Evolutionary conservation across 2,888 invertebrate species (phyloP).

Genomic region (Dryobotodes eremita): DNA sequence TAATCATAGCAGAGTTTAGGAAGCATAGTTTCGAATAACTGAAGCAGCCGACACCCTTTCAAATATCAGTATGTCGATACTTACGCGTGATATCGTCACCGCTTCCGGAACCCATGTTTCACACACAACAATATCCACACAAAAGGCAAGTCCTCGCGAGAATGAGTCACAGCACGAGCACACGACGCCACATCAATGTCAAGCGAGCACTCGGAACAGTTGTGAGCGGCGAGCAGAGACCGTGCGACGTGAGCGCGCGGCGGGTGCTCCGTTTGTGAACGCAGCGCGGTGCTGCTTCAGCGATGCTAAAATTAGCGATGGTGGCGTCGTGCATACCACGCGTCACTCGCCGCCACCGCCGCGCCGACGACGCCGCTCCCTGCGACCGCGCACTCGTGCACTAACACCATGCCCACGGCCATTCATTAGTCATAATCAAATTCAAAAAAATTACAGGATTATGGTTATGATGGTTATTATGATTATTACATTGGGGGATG

Average conservation of each 20-base stretch:
- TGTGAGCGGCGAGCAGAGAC: conserved; percentile 32
- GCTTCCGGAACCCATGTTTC: conserved; percentile 81
- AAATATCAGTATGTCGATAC: conserved; percentile 64
- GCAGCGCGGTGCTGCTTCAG: conserved; percentile 74
- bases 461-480: too few relatives aligned
- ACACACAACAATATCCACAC: conserved; percentile 69
- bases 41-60: conserved; percentile 29
- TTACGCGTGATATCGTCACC: conserved; percentile 81
- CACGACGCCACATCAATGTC: conserved; percentile 64
- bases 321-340: conserved; percentile 69
- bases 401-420: conserved; percentile 51
- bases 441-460: conserved; percentile 40
- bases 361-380: conserved; percentile 49
- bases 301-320: conserved; percentile 84
- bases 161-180: conserved; percentile 68
- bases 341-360: conserved; percentile 57
- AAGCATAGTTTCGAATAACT: conserved; percentile 24
- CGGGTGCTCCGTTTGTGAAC: conserved; percentile 74
- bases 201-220: conserved; percentile 36
- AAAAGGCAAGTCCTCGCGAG: conserved; percentile 66
- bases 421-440: conserved; percentile 47
- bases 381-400: conserved; percentile 45
- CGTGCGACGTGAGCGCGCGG: conserved; percentile 59
- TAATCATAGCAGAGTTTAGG: conserved; percentile 6
- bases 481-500: conserved; percentile 13